Evolutionary conservation across 30 jellyfish, hydroid and myxozoan genomes (phyloP).

Genomic region (Cassiopea andromeda): DNA sequence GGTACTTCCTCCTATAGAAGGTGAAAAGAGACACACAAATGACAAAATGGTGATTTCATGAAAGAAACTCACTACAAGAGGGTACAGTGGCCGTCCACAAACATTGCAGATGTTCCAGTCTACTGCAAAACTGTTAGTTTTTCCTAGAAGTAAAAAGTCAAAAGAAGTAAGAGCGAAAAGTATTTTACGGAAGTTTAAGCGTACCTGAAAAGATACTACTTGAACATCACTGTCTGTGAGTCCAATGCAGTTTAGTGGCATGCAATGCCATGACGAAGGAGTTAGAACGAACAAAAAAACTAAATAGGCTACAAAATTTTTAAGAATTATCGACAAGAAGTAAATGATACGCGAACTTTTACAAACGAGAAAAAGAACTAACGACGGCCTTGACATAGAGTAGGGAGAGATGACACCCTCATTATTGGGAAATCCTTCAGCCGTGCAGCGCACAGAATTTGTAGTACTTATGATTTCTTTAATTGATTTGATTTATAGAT

Average conservation of each 20-base stretch:
- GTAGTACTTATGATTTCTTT: too few relatives aligned
- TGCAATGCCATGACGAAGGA: background rate
- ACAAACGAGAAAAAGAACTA: too few relatives aligned
- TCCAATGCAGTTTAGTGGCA: too few relatives aligned
- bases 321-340: too few relatives aligned
- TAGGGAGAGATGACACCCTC: too few relatives aligned
- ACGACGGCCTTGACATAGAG: too few relatives aligned
- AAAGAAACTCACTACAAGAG: slow-evolving; percentile 22
- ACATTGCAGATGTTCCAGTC: slow-evolving; percentile 31
- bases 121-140: slow-evolving; percentile 18
- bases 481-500: too few relatives aligned
- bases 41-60: background rate
- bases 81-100: slow-evolving; percentile 36
- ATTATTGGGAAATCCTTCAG: too few relatives aligned
- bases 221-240: too few relatives aligned
- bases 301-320: background rate
- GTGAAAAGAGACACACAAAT: too few relatives aligned
- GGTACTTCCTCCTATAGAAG: background rate
- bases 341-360: too few relatives aligned
- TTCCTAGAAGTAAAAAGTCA: background rate
- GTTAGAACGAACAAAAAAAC: background rate
- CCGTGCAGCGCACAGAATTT: too few relatives aligned
- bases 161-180: background rate
- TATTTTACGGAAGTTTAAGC: background rate
- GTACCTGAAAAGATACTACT: background rate